Evolutionary conservation across 2,113 vertebrate genomes (phyloP), one percentile per base, ranked within the genome.

Genomic region (Euleptes europaea): DNA sequence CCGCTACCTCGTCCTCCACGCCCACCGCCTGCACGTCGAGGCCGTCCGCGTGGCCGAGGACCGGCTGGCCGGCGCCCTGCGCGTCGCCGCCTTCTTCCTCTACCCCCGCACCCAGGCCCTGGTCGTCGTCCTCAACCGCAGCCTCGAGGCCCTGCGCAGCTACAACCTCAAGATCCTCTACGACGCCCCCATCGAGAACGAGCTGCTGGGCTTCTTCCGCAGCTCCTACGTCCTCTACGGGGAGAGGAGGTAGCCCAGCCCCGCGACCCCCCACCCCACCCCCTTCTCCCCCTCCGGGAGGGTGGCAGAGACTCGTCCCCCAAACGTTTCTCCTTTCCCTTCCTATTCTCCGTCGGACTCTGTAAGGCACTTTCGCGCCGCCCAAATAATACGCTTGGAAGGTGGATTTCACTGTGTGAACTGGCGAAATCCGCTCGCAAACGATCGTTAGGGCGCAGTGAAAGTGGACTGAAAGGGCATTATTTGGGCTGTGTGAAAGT

Each of bases 161-260:
- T 99, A 99, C 94, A 97, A 98, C 79, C 95, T 99, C 74, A 98
- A 99, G 94, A 93, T 99, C 76, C 97, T 97, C 93, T 99, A 97
- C 86, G 96, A 96, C 67, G 98, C 97, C n/a, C 94, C 97, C 89
- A 99, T 98, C 35, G 97, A 99, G 90, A 97, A 99, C 80, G 98
- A 99, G 92, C 97, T 99, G 79, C 93, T 99, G 78, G 98, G 98
- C 75, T 99, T 99, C 95, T 99, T 98, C 95, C 96, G 98, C 88
- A 99, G 98, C 95, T 98, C 98, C 17, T 99, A 99, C 91, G 96
- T 96, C 85, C 93, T 98, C 85, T 95, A 98, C 70, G 96, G 97
- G 84, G 98, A 99, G 93, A 97, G 94, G 95, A 98, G 97, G 98
- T 99, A 97, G 4, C 31, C 5, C 85, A 49, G 63, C 70, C 81